A percentile compares a stretch with the other conserved stretches of the same genome.
Evolutionary conservation across 2,797 vertebrate genomes (phyloP).

Genomic region (Fistularia tabacaria): DNA sequence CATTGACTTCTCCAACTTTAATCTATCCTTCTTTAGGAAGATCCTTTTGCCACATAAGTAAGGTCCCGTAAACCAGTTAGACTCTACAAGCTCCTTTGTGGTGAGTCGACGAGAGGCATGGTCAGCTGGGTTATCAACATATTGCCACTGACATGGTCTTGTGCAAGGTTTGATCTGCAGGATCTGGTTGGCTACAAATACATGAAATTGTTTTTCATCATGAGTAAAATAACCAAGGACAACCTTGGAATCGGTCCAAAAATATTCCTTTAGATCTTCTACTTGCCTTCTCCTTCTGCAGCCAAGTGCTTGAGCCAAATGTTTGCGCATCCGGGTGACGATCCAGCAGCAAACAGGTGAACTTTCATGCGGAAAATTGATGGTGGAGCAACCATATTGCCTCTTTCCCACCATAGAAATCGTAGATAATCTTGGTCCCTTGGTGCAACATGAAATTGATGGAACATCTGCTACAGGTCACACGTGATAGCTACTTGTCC

Average conservation of each 20-base stretch:
- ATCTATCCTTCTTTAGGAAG: too few relatives aligned
- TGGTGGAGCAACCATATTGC: neutral
- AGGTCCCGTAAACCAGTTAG: constrained; percentile 25
- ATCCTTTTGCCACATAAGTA: too few relatives aligned
- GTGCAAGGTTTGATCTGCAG: neutral
- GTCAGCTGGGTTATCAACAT: too few relatives aligned
- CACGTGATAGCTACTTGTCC: neutral
- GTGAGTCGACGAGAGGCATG: constrained; percentile 12
- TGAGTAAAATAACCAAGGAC: constrained; percentile 9
- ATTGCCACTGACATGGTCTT: constrained; percentile 17
- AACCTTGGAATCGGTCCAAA: constrained; percentile 10
- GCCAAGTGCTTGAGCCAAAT: neutral
- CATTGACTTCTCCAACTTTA: too few relatives aligned
- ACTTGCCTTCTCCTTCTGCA: neutral
- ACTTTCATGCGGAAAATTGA: neutral
- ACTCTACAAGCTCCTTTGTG: constrained; percentile 2
- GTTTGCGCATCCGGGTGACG: neutral
- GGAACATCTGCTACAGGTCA: neutral
- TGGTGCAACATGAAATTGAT: neutral
- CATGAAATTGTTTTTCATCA: constrained; percentile 4
- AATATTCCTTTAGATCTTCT: neutral
- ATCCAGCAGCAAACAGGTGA: neutral
- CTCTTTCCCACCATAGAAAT: constrained; percentile 1
- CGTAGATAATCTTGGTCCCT: neutral
- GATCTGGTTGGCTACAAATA: constrained; percentile 13